phyloP scores from a whole-genome alignment of 2,113 vertebrate genomes.

The Phaethon lepturus region DNA sequence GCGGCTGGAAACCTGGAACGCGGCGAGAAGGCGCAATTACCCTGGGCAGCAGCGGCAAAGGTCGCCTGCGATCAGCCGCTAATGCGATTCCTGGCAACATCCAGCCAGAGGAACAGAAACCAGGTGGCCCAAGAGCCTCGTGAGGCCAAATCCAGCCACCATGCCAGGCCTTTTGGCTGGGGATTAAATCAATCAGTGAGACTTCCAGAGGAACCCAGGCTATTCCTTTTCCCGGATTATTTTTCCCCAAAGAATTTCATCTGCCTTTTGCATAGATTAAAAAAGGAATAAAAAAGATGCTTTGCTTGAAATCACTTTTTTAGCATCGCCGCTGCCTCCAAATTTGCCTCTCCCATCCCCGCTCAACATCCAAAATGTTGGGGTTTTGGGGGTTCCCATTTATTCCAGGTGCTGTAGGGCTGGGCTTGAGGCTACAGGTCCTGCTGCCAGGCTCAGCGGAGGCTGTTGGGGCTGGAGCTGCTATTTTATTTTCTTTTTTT shows the following conservation, averaged over 20 bases:
- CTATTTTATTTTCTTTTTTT: neutral
- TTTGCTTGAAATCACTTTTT: neutral
- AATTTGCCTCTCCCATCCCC: neutral
- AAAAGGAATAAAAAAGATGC: accelerated
- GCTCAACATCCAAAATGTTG: neutral
- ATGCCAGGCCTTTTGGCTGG: neutral
- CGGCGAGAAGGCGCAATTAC: accelerated
- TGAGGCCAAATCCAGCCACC: neutral
- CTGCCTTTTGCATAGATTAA: neutral
- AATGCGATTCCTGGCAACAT: neutral
- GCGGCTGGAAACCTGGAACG: neutral
- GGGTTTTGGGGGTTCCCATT: accelerated
- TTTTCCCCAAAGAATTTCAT: neutral
- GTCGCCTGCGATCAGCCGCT: neutral
- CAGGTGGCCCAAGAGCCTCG: neutral
- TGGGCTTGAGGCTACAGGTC: neutral
- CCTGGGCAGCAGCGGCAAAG: neutral
- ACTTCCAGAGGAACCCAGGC: neutral
- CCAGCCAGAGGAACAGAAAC: neutral
- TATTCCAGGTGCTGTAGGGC: neutral
- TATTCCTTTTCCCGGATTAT: neutral
- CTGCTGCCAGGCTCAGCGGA: accelerated
- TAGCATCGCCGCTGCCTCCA: accelerated
- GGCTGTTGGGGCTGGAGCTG: neutral
- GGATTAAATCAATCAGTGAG: neutral